Evolutionary conservation across 1,140 invertebrate species (phyloP).

Genomic region (Cotesia glomerata): DNA sequence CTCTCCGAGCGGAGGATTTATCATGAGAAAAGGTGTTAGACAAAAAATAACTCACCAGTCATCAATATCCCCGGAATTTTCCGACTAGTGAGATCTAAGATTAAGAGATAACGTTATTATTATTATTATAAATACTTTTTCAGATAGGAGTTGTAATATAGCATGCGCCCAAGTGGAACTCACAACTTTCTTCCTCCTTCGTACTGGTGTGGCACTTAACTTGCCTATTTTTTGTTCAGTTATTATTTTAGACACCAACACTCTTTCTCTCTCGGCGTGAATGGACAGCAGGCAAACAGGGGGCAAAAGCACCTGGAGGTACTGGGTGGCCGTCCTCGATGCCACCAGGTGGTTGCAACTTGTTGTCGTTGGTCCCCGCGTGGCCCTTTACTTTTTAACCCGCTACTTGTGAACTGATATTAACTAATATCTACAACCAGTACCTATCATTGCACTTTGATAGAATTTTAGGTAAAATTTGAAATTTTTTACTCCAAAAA

Average conservation of each 20-base stretch:
- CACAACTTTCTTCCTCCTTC: not conserved
- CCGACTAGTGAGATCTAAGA: too few species aligned
- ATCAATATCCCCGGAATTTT: too few species aligned
- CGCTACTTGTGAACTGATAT: too few species aligned
- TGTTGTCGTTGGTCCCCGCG: constrained; percentile 45
- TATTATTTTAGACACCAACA: not conserved
- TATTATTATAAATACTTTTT: too few species aligned
- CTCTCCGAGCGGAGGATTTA: too few species aligned
- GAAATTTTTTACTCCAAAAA: not conserved
- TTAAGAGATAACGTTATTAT: too few species aligned
- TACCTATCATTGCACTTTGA: constrained; percentile 10
- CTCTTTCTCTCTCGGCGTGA: not conserved
- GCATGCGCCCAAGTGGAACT: too few species aligned
- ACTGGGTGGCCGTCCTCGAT: constrained; percentile 44
- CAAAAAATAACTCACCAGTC: too few species aligned
- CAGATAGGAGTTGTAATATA: too few species aligned
- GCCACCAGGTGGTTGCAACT: constrained; percentile 57
- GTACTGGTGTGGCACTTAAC: not conserved
- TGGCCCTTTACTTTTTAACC: constrained; percentile 31
- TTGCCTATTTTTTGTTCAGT: constrained; percentile 12
- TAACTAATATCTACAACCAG: not conserved
- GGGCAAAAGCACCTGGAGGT: constrained; percentile 52
- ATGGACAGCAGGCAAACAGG: constrained; percentile 32
- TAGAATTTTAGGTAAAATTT: not conserved
- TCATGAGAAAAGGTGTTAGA: too few species aligned